Conservation (phyloP, 2,888 invertebrate species). For the Volucella bombylans region DNA sequence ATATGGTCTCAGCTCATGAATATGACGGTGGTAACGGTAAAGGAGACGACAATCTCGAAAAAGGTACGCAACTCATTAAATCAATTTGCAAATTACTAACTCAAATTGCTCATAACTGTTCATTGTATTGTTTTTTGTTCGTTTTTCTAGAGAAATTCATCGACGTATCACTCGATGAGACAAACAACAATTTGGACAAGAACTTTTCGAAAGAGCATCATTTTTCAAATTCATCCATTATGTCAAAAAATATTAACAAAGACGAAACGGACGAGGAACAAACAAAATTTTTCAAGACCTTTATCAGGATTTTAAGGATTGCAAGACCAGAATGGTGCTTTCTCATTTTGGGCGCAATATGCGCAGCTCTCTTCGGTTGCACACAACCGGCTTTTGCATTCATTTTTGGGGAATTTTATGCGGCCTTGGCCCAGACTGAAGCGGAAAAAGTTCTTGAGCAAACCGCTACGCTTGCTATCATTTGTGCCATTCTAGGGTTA, state of each 20-base stretch:
- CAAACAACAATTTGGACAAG: slow-evolving; percentile 46
- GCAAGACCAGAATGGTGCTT: slow-evolving; percentile 86
- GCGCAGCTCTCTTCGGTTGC: slow-evolving; percentile 87
- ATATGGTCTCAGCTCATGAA: slow-evolving; percentile 84
- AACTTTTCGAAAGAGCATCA: slow-evolving; percentile 55
- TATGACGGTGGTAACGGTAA: slow-evolving; percentile 74
- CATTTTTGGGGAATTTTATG: slow-evolving; percentile 89
- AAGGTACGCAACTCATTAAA: slow-evolving; percentile 12
- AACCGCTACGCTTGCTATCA: slow-evolving; percentile 85
- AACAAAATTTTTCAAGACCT: slow-evolving; percentile 75
- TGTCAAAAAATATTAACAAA: neutral
- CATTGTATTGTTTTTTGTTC: neutral
- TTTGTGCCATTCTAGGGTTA: slow-evolving; percentile 86
- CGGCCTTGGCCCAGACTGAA: slow-evolving; percentile 81
- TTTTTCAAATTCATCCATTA: slow-evolving; percentile 45
- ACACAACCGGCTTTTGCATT: slow-evolving; percentile 90
- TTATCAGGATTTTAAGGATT: slow-evolving; percentile 84
- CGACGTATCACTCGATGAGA: slow-evolving; percentile 46
- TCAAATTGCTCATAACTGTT: neutral
- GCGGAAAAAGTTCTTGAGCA: slow-evolving; percentile 83
- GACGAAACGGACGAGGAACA: slow-evolving; percentile 19
- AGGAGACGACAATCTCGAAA: slow-evolving; percentile 39
- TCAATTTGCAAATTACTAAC: neutral
- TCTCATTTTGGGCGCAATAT: slow-evolving; percentile 85
- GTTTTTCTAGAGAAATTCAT: slow-evolving; percentile 24